Percentiles rank a stretch among this genome's conserved stretches.
Conservation (phyloP, 2,113 vertebrate species). For the Ovis canadensis region DNA sequence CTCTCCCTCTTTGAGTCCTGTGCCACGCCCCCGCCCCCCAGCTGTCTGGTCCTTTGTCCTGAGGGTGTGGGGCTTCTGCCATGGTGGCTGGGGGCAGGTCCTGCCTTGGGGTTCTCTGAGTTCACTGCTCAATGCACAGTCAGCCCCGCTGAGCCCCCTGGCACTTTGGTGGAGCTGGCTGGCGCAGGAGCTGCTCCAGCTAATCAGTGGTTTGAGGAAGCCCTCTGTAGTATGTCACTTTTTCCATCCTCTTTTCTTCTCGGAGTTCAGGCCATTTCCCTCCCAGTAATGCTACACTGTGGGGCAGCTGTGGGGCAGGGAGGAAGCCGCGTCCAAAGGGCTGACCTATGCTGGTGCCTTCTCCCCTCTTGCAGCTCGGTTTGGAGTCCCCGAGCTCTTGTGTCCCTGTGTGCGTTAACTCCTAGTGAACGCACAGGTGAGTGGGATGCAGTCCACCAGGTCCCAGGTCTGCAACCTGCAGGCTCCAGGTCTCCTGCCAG, state of each 20-base stretch:
- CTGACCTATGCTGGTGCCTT: not conserved
- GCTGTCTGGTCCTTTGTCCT: not conserved
- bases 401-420: not conserved
- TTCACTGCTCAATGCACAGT: not conserved
- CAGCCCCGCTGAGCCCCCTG: not conserved
- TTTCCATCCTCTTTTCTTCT: conserved; percentile 67
- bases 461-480: not conserved
- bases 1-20: not conserved
- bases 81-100: not conserved
- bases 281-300: not conserved
- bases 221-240: conserved; percentile 63
- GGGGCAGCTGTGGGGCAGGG: not conserved
- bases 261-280: conserved; percentile 28
- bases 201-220: conserved; percentile 68
- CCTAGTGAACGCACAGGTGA: not conserved
- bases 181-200: not conserved
- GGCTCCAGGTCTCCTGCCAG: not conserved
- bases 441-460: rapidly evolving
- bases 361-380: not conserved
- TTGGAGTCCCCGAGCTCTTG: not conserved
- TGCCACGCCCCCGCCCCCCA: not conserved
- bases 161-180: conserved; percentile 25
- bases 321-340: not conserved
- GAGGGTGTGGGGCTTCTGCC: not conserved
- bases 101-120: conserved; percentile 24